Conservation (phyloP, 2,113 vertebrate species). For the Cavia porcellus region DNA sequence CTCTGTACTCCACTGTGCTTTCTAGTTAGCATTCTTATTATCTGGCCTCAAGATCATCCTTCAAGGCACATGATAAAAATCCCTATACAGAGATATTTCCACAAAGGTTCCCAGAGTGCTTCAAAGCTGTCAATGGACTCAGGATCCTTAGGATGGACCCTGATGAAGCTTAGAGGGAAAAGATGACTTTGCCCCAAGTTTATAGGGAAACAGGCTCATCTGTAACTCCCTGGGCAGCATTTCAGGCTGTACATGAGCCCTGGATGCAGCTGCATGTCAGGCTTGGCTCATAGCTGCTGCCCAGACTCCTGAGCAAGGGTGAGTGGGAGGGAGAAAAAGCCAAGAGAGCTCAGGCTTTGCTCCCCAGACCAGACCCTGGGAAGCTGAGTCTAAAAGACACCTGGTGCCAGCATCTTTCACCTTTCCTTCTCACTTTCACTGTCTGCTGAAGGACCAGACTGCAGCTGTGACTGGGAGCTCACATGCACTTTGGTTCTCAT, state of each 20-base stretch:
- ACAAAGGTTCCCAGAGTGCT: constrained; percentile 9
- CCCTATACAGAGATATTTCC: neutral
- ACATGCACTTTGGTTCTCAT: neutral
- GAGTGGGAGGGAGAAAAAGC: neutral
- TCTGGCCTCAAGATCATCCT: neutral
- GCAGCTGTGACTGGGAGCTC: neutral
- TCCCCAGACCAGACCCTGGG: neutral
- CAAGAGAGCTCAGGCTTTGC: neutral
- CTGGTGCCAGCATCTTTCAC: accelerated
- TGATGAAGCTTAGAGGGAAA: constrained; percentile 53
- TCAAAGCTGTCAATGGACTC: constrained; percentile 35
- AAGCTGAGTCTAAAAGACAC: neutral
- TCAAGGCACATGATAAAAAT: neutral
- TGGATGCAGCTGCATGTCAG: neutral
- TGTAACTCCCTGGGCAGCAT: neutral
- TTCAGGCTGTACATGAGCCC: neutral
- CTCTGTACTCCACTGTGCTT: neutral
- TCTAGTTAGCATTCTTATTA: neutral
- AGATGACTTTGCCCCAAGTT: constrained; percentile 8
- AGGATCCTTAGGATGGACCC: constrained; percentile 19
- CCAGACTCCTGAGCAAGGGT: neutral
- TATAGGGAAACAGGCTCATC: neutral
- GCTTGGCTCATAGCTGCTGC: neutral
- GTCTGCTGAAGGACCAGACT: neutral
- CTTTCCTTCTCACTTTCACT: neutral